Evolutionary conservation across 2,888 invertebrate genomes (phyloP).

Genomic region (Dinocampus coccinellae): DNA sequence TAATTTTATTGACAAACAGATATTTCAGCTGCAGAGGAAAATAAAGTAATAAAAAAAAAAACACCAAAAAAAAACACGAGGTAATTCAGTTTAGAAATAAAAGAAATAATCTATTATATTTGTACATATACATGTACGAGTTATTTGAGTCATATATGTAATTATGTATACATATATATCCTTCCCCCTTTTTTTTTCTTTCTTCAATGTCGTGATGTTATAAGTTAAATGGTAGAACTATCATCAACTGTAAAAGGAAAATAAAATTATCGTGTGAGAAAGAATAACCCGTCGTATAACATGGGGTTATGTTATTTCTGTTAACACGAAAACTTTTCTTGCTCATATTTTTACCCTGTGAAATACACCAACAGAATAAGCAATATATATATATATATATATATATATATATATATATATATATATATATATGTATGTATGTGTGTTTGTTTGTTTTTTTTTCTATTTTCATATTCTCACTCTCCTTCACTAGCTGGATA

Average conservation of each 20-base stretch:
- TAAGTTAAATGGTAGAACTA: background rate
- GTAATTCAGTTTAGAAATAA: background rate
- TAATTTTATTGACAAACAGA: constrained; percentile 1
- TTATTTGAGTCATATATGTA: too few relatives aligned
- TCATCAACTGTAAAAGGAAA: background rate
- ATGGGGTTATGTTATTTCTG: background rate
- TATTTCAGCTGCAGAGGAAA: background rate
- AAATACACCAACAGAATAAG: background rate
- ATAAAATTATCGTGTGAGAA: background rate
- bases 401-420: too few relatives aligned
- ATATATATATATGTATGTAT: too few relatives aligned
- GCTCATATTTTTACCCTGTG: background rate
- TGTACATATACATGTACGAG: background rate
- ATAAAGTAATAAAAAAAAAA: background rate
- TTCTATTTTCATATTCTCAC: background rate
- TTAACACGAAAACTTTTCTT: background rate
- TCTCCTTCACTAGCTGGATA: background rate
- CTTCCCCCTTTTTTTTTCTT: background rate
- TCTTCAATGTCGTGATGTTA: background rate
- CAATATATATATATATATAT: background rate
- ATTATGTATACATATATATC: background rate
- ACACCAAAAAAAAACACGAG: too few relatives aligned
- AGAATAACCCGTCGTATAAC: background rate
- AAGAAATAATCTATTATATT: background rate
- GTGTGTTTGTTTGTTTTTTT: background rate